These are phyloP conservation scores for Brachycybe producta DNA, from an alignment of 2,888 invertebrate genomes.

Conservation along the genomic window DNA sequence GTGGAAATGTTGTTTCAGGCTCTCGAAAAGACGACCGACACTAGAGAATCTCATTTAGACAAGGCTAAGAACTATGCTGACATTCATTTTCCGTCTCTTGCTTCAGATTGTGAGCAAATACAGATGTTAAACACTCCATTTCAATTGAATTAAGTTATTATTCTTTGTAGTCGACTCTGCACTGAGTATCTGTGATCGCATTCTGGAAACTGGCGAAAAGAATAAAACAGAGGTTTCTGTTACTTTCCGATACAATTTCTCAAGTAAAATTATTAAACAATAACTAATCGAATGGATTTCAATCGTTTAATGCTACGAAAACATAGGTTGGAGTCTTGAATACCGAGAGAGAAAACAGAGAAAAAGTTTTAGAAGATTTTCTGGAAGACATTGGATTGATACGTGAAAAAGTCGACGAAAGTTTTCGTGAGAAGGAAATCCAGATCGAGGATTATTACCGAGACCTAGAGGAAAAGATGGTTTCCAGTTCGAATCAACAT, in stretches of 20 bases:
- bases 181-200: slow-evolving; percentile 46
- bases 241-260: too few relatives aligned
- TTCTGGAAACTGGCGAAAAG: slow-evolving; percentile 47
- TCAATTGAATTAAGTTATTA: background rate
- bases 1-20: slow-evolving; percentile 62
- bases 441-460: slow-evolving; percentile 59
- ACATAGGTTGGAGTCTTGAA: slow-evolving; percentile 25
- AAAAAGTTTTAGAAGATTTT: slow-evolving; percentile 56
- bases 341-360: slow-evolving; percentile 41
- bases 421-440: slow-evolving; percentile 64
- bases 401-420: slow-evolving; percentile 59
- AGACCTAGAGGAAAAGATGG: slow-evolving; percentile 54
- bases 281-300: too few relatives aligned
- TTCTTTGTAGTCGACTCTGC: slow-evolving; percentile 44
- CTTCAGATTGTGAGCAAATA: slow-evolving; percentile 40
- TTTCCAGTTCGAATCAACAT: background rate
- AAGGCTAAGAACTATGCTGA: slow-evolving; percentile 50
- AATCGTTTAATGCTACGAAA: too few relatives aligned
- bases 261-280: too few relatives aligned
- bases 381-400: slow-evolving; percentile 63
- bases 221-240: slow-evolving; percentile 35
- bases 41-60: slow-evolving; percentile 59
- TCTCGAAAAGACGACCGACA: slow-evolving; percentile 60
- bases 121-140: background rate
- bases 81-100: slow-evolving; percentile 46